Conservation (phyloP, 2,797 vertebrate species). For the Ispidina lecontei region DNA sequence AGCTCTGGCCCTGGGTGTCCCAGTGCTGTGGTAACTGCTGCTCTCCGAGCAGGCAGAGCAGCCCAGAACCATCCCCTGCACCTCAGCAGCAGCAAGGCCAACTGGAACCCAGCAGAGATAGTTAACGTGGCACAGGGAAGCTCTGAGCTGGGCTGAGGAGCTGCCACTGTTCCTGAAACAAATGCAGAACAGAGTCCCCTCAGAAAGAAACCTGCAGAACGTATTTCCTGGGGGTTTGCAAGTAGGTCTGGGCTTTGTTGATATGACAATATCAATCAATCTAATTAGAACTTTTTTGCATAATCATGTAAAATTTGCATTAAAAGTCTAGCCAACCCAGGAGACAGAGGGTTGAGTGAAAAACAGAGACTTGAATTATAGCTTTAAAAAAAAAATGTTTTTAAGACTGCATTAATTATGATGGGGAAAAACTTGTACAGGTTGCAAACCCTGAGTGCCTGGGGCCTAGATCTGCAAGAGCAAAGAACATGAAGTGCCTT, state of each 20-base stretch:
- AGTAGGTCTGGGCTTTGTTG: neutral
- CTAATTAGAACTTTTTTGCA: slow-evolving; percentile 57
- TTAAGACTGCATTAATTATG: neutral
- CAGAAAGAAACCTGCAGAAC: neutral
- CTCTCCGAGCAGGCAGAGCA: neutral
- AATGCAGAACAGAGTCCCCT: neutral
- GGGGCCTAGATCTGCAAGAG: neutral
- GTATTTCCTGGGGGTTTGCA: neutral
- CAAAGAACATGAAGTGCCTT: neutral
- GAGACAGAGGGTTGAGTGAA: neutral
- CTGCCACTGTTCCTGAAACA: neutral
- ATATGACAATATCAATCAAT: slow-evolving; percentile 48
- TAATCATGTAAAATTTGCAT: slow-evolving; percentile 46
- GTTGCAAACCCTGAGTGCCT: neutral
- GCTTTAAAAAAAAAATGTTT: neutral
- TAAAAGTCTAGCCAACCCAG: neutral
- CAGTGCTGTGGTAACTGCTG: fast-evolving
- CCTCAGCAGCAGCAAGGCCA: neutral
- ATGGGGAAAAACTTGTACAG: neutral
- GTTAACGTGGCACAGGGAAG: neutral
- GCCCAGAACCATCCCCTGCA: neutral
- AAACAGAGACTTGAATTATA: neutral
- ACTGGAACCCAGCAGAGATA: neutral
- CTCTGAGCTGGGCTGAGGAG: neutral
- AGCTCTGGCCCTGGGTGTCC: neutral